phyloP scores from a whole-genome alignment of 2,113 vertebrate species.

The Equus quagga region DNA sequence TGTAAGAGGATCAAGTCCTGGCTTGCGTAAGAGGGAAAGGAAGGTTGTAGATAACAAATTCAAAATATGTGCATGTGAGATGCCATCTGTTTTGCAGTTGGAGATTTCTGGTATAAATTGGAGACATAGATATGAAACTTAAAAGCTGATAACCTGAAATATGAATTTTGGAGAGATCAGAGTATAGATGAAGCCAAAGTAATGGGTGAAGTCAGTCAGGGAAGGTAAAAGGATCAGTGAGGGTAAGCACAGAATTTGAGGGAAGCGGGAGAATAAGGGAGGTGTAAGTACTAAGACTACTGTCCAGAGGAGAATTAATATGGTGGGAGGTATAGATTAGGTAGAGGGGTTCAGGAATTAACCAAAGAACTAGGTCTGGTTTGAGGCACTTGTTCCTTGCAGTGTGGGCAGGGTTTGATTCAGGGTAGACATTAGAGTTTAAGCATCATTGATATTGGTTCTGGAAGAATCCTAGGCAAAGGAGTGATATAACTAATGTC shows the following conservation, averaged over 20 bases:
- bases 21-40: not conserved
- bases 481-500: not conserved
- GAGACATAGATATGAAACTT: not conserved
- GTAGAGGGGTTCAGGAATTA: not conserved
- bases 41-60: not conserved
- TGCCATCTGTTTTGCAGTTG: not conserved
- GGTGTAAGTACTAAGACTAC: not conserved
- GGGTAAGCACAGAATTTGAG: not conserved
- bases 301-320: not conserved
- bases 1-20: not conserved
- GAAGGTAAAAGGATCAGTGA: not conserved
- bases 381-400: not conserved
- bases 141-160: not conserved
- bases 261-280: not conserved
- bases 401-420: not conserved
- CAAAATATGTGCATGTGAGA: not conserved
- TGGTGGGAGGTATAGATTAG: not conserved
- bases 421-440: not conserved
- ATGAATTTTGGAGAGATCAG: not conserved
- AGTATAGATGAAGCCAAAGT: not conserved
- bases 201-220: not conserved
- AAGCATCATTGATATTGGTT: not conserved
- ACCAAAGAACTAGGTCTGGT: not conserved
- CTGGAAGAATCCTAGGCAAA: not conserved
- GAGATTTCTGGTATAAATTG: not conserved